phyloP scores from a whole-genome alignment of 2,888 invertebrate genomes.

The Pyralis farinalis region DNA sequence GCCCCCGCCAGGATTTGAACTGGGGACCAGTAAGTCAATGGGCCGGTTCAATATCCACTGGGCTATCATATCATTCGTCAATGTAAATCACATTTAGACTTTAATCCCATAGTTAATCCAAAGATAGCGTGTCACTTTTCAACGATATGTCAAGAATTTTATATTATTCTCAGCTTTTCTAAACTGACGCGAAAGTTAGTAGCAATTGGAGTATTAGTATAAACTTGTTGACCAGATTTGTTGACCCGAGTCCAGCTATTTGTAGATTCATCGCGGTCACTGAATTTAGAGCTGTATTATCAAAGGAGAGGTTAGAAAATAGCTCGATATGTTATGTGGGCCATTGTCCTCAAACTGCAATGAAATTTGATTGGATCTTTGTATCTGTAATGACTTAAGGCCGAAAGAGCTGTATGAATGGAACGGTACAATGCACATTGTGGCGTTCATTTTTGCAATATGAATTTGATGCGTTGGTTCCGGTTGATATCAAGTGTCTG shows the following conservation, averaged over 20 bases:
- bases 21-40: too few species aligned
- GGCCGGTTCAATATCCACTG: too few species aligned
- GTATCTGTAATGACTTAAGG: conserved; percentile 15
- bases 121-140: too few species aligned
- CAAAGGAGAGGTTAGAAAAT: not conserved
- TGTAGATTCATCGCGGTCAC: too few species aligned
- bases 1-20: too few species aligned
- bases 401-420: conserved; percentile 10
- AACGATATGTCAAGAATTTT: too few species aligned
- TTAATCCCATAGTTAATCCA: too few species aligned
- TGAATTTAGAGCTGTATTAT: too few species aligned
- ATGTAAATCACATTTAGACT: too few species aligned
- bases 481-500: conserved; percentile 7
- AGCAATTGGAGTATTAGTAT: not conserved
- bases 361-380: conserved; percentile 31
- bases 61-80: too few species aligned
- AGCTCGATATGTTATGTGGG: conserved; percentile 2
- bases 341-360: conserved; percentile 15
- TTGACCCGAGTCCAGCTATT: too few species aligned
- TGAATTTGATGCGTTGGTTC: conserved; percentile 8
- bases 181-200: conserved; percentile 11
- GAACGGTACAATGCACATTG: conserved; percentile 14
- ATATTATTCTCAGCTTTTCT: conserved; percentile 6
- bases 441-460: conserved; percentile 14
- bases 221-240: not conserved